Evolutionary conservation across 2,797 vertebrate species (phyloP), one percentile per base, ranked within the genome.

Genomic region (Peromyscus nudipes): DNA sequence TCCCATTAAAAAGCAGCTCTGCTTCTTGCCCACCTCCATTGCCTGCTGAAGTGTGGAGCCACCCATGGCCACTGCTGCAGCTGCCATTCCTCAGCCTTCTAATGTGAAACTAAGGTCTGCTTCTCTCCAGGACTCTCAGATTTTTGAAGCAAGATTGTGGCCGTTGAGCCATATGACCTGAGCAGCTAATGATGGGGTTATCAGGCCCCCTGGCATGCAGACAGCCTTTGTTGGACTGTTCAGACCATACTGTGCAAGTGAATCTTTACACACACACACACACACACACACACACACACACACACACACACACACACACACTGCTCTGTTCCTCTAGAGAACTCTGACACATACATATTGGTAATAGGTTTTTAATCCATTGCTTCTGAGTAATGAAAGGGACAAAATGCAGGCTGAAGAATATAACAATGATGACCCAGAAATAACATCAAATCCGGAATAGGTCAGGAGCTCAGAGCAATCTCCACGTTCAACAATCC

Each of bases 301-400:
- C 1, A 8, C 5, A 27, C 11, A 60, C 23, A 81, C 19, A 37
- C 12, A 46, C 27, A 84, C 14, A 49, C 0, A 67, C 29, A n/a
- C 19, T n/a, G 64, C 4, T 27, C 64, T 25, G 12, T n/a, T 86
- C 12, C 31, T 69, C 83, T 67, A 67, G 31, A 69, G 83, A 67
- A 49, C 64, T 67, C 29, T 85, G 62, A 46, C 82, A 67, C 83
- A 52, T 85, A 52, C 31, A 52, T n/a, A n/a, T 49, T n/a, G 1
- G 62, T 52, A 83, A 65, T 14, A 57, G 73, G 67, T 85, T 91
- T 89, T 77, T 80, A 62, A 62, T 67, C 77, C 71, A 9, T 79
- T 94, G 55, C 49, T 94, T 96, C 65, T 92, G 10, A 96, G 27
- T 43, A 91, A 83, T 82, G 13, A 91, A 40, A 31, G 34, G 7